phyloP scores from a whole-genome alignment of 2,888 invertebrate species.

The Torymus aiolomorphi region DNA sequence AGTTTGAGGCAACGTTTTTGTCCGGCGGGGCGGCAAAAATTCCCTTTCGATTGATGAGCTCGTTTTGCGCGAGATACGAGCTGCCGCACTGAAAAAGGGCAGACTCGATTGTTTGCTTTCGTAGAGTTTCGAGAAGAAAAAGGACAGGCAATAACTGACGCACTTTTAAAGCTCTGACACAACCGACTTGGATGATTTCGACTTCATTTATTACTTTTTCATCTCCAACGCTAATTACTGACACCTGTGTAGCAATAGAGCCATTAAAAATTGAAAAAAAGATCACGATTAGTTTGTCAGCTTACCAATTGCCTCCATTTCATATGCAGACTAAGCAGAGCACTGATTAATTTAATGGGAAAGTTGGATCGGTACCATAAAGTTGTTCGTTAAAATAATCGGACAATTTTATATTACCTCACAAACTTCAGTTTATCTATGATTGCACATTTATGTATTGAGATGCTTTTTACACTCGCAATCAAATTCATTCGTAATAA shows the following conservation, averaged over 20 bases:
- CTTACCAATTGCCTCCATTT: no score
- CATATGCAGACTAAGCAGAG: background rate
- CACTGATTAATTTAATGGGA: background rate
- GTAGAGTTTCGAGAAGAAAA: no score
- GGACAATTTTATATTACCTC: background rate
- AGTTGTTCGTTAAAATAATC: conserved; percentile 10
- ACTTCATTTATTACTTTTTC: no score
- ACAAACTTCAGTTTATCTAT: background rate
- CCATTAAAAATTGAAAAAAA: no score
- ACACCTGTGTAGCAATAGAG: no score
- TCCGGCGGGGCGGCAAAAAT: conserved; percentile 24
- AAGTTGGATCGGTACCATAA: background rate
- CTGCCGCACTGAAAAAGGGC: background rate
- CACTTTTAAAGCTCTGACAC: no score
- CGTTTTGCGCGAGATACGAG: conserved; percentile 13
- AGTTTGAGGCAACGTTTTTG: conserved; percentile 33
- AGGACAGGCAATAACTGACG: no score
- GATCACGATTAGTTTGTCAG: no score
- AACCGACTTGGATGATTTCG: no score
- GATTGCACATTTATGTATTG: background rate
- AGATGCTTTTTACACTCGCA: conserved; percentile 3
- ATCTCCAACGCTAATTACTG: no score
- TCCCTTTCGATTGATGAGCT: conserved; percentile 36
- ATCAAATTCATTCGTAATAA: conserved; percentile 1
- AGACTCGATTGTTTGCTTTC: no score